phyloP scores from a whole-genome alignment of 2,797 vertebrate species.

The Siniperca obscura region DNA sequence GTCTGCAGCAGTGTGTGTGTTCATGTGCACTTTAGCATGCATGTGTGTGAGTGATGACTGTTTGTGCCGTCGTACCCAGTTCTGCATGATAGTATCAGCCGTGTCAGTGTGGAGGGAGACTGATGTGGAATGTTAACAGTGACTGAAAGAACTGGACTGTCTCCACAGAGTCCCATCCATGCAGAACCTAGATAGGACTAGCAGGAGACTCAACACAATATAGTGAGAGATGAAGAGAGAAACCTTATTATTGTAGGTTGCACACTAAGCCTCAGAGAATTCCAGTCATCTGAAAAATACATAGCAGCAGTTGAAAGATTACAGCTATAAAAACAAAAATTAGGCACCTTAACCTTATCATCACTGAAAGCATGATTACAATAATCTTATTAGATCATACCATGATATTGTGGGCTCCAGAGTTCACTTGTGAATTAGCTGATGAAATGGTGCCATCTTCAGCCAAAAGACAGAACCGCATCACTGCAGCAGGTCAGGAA shows the following conservation, averaged over 20 bases:
- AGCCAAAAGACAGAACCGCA: constrained; percentile 43
- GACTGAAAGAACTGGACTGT: constrained; percentile 76
- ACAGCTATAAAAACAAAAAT: constrained; percentile 53
- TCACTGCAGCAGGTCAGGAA: background rate
- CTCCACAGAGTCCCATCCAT: constrained; percentile 75
- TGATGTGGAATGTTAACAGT: constrained; percentile 80
- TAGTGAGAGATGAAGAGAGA: constrained; percentile 41
- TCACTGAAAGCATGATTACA: constrained; percentile 44
- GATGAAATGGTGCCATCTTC: constrained; percentile 67
- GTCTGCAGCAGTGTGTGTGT: background rate
- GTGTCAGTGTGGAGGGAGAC: constrained; percentile 67
- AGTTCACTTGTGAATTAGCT: background rate
- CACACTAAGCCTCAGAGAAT: constrained; percentile 33
- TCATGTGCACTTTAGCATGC: background rate
- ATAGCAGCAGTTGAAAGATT: constrained; percentile 50
- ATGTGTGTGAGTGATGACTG: constrained; percentile 38
- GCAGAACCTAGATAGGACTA: constrained; percentile 68
- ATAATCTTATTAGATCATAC: constrained; percentile 56
- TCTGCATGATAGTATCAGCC: constrained; percentile 71
- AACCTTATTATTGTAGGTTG: constrained; percentile 48
- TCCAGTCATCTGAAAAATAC: constrained; percentile 43
- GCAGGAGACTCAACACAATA: constrained; percentile 61
- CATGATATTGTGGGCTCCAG: constrained; percentile 17
- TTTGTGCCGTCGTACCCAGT: constrained; percentile 42
- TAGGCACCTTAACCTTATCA: constrained; percentile 44